Percentiles rank a stretch among this genome's conserved stretches.
These are phyloP conservation scores for Embiotoca jacksoni DNA, from an alignment of 2,113 vertebrate species.

Conservation along the genomic window DNA sequence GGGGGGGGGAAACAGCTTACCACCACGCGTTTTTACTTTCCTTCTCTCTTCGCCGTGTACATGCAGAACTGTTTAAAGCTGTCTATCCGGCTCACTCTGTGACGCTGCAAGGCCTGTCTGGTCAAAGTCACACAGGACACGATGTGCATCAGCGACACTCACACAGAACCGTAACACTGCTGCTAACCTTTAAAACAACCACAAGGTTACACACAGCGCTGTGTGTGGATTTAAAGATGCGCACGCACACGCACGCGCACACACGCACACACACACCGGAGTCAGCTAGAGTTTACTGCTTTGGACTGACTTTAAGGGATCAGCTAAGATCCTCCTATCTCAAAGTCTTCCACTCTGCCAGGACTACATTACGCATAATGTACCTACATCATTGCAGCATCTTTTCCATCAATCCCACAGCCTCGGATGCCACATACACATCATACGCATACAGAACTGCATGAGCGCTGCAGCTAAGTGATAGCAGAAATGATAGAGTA, in stretches of 20 bases:
- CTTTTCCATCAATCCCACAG: conserved; percentile 1
- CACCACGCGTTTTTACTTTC: conserved; percentile 16
- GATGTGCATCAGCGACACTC: conserved; percentile 62
- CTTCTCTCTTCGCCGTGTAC: background rate
- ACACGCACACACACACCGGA: conserved; percentile 7
- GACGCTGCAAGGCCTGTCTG: conserved; percentile 46
- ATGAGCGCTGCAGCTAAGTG: conserved; percentile 48
- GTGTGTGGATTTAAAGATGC: background rate
- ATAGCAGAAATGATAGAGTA: conserved; percentile 74
- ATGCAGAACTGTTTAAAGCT: conserved; percentile 42
- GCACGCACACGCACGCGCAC: conserved; percentile 4
- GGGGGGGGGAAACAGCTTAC: background rate
- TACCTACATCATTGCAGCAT: conserved; percentile 34
- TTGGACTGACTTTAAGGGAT: conserved; percentile 46
- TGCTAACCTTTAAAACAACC: conserved; percentile 57
- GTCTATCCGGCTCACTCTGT: conserved; percentile 33
- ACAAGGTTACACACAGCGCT: conserved; percentile 55
- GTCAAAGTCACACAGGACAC: conserved; percentile 73
- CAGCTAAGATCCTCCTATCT: conserved; percentile 29
- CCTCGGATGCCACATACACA: conserved; percentile 17
- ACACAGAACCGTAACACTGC: conserved; percentile 52
- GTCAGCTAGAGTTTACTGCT: conserved; percentile 35
- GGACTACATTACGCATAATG: conserved; percentile 34
- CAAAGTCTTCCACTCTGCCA: conserved; percentile 31
- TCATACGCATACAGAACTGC: conserved; percentile 11